These are phyloP conservation scores for Drosophila punjabiensis DNA, from an alignment of 1,140 invertebrate genomes.

Conservation along the genomic window DNA sequence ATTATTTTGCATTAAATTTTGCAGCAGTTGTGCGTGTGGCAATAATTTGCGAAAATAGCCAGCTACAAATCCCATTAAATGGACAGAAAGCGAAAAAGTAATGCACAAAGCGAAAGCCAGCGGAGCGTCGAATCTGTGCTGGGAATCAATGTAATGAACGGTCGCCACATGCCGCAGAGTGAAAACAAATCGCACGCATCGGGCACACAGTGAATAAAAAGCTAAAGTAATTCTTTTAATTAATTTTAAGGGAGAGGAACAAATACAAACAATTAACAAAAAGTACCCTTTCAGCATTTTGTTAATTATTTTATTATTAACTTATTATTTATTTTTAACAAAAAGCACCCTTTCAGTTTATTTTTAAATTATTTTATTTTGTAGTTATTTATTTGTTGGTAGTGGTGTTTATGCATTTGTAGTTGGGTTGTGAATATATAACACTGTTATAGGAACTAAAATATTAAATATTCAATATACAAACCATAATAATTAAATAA, in stretches of 20 bases:
- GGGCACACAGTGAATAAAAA: constrained; percentile 15
- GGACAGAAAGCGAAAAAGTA: constrained; percentile 42
- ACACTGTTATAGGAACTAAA: not conserved
- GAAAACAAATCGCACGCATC: constrained; percentile 52
- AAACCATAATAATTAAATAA: not conserved
- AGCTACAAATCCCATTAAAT: constrained; percentile 43
- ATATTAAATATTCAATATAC: not conserved
- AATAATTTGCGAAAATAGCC: constrained; percentile 50
- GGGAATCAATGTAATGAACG: constrained; percentile 56
- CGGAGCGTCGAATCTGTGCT: constrained; percentile 40
- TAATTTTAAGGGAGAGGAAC: not conserved
- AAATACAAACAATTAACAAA: not conserved
- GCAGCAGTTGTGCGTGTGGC: constrained; percentile 17
- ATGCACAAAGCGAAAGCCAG: constrained; percentile 1
- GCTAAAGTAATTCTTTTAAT: not conserved
- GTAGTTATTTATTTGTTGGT: no score
- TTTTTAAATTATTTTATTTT: no score
- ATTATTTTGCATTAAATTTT: constrained; percentile 65
- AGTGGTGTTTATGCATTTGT: not conserved
- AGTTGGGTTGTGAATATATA: not conserved
- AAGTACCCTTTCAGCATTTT: no score
- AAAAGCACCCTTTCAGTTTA: no score
- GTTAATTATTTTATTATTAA: no score
- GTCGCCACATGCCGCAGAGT: constrained; percentile 23
- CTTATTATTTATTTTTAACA: no score